Percentiles rank a stretch among this genome's conserved stretches.
phyloP scores from a whole-genome alignment of 2,797 vertebrate species.

The Momotus momota region DNA sequence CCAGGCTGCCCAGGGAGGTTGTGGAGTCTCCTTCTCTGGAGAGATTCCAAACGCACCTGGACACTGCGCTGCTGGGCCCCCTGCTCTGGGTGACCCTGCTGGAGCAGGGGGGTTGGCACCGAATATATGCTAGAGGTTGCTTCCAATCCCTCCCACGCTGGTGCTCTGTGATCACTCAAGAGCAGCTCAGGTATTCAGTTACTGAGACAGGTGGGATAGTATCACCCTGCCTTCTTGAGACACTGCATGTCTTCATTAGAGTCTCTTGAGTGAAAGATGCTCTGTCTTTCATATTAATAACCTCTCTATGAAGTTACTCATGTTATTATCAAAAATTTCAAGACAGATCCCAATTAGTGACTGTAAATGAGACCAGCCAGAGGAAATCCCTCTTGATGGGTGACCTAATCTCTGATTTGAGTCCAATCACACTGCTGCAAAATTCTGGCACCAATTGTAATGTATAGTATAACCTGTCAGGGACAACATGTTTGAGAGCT shows the following conservation, averaged over 20 bases:
- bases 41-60: too few species aligned
- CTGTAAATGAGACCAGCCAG: background rate
- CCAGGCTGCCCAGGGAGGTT: too few species aligned
- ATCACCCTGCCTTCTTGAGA: background rate
- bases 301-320: background rate
- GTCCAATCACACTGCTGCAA: background rate
- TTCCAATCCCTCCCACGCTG: too few species aligned
- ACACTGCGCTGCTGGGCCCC: too few species aligned
- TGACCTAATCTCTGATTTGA: background rate
- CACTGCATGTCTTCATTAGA: background rate
- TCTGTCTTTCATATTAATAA: background rate
- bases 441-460: background rate
- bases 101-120: too few species aligned
- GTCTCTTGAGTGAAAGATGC: background rate
- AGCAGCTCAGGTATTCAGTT: background rate
- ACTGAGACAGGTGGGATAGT: background rate
- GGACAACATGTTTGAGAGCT: slow-evolving; percentile 3
- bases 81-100: too few species aligned
- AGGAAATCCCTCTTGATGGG: slow-evolving; percentile 10
- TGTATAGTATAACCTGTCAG: background rate
- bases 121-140: too few species aligned
- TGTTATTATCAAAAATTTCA: background rate
- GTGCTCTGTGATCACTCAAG: too few species aligned
- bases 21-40: too few species aligned
- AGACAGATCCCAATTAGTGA: background rate